Evolutionary conservation across 53 echinoderm and acorn worm genomes (phyloP).

Genomic region (Luidia sarsii): DNA sequence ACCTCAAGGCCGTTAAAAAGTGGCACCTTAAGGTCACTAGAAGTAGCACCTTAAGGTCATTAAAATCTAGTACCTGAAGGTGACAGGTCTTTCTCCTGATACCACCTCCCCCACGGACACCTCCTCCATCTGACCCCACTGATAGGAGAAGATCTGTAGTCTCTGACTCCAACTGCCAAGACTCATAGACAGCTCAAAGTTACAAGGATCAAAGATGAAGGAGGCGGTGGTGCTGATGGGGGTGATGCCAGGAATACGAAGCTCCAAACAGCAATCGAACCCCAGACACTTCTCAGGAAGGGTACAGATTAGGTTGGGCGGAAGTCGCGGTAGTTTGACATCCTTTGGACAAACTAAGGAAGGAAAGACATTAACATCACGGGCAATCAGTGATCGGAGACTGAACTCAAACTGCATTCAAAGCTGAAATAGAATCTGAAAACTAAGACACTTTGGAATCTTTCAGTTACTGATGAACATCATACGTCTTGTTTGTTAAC

Average conservation of each 20-base stretch:
- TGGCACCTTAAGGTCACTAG: too few species aligned
- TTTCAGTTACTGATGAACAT: too few species aligned
- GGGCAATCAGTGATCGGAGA: too few species aligned
- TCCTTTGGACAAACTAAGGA: conserved; percentile 41
- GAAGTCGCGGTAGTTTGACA: conserved; percentile 41
- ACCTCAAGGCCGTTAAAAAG: too few species aligned
- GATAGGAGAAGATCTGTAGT: conserved; percentile 12
- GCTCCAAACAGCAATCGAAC: conserved; percentile 41
- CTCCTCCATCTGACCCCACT: conserved; percentile 45
- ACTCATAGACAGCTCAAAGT: conserved; percentile 5
- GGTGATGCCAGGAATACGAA: conserved; percentile 7
- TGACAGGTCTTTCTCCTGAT: conserved; percentile 1
- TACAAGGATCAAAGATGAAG: conserved; percentile 47
- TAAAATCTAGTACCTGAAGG: conserved; percentile 47
- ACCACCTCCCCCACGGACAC: conserved; percentile 13
- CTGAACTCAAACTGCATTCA: too few species aligned
- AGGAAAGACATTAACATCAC: background rate
- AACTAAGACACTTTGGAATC: background rate
- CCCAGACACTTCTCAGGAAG: conserved; percentile 53
- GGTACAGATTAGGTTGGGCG: conserved; percentile 30
- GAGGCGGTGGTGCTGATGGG: conserved; percentile 35
- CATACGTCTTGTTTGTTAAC: too few species aligned
- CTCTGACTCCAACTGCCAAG: conserved; percentile 21
- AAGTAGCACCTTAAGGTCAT: too few species aligned
- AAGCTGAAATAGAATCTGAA: too few species aligned